phyloP scores from a whole-genome alignment of 2,113 vertebrate species.

The Anguilla rostrata region DNA sequence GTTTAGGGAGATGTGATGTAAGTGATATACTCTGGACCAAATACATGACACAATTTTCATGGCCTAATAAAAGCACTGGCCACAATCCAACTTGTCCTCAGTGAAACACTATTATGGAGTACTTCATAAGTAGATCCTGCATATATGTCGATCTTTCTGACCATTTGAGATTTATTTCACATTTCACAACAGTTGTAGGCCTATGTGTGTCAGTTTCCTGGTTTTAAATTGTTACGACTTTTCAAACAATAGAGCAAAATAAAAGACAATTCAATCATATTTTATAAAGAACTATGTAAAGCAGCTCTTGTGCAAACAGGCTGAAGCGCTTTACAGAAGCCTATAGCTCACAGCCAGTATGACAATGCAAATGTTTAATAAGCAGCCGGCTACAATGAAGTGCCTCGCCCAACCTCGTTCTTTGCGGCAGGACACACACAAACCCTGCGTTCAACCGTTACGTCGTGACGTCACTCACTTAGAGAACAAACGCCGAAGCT shows the following conservation, averaged over 20 bases:
- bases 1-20: too few relatives aligned
- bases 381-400: neutral
- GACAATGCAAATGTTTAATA: neutral
- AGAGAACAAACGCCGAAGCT: slow-evolving; percentile 21
- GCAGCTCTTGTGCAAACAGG: neutral
- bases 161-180: too few relatives aligned
- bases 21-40: too few relatives aligned
- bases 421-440: neutral
- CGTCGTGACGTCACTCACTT: slow-evolving; percentile 39
- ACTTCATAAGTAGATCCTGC: neutral
- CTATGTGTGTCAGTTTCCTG: too few relatives aligned
- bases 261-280: neutral
- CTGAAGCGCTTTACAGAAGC: neutral
- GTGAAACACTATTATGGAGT: neutral
- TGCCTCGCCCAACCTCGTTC: slow-evolving; percentile 12
- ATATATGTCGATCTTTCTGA: too few relatives aligned
- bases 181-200: too few relatives aligned
- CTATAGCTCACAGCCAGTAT: neutral
- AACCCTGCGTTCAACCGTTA: slow-evolving; percentile 21
- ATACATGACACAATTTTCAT: too few relatives aligned
- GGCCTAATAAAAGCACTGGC: too few relatives aligned
- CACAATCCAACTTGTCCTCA: neutral
- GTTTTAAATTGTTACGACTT: too few relatives aligned
- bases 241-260: neutral
- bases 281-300: neutral